Percentiles rank a stretch among this genome's conserved stretches.
Evolutionary conservation across 30 jellyfish, hydroid and myxozoan species (phyloP).

Genomic region (Pelagia noctiluca): DNA sequence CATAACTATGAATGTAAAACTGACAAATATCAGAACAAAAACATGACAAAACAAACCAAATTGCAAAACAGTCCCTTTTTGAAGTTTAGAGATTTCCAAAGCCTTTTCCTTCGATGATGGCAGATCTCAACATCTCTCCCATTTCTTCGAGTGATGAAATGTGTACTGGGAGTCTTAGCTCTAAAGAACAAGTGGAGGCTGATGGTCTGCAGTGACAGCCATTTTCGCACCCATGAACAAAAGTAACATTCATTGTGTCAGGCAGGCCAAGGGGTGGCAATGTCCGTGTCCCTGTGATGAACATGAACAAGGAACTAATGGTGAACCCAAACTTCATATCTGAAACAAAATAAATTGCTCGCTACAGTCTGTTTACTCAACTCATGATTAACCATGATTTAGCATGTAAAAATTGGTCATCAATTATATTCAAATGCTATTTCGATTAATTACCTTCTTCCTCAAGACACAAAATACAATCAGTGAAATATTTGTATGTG

Average conservation of each 20-base stretch:
- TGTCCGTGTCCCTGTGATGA: constrained; percentile 19
- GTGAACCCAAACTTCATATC: neutral
- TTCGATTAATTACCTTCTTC: neutral
- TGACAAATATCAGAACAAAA: too few species aligned
- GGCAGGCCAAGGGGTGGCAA: constrained; percentile 36
- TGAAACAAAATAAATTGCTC: neutral
- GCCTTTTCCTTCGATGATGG: constrained; percentile 28
- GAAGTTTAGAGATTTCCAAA: constrained; percentile 1
- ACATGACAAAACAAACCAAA: too few species aligned
- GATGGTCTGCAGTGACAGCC: constrained; percentile 63
- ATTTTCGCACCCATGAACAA: constrained; percentile 23
- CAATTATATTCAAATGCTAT: neutral
- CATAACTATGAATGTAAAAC: too few species aligned
- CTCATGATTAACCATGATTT: neutral
- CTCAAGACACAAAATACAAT: neutral
- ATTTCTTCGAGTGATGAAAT: constrained; percentile 5
- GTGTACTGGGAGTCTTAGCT: constrained; percentile 24
- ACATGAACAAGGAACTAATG: neutral
- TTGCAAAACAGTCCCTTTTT: neutral
- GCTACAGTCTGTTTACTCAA: neutral
- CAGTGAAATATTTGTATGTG: constrained; percentile 25
- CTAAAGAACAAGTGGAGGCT: constrained; percentile 38
- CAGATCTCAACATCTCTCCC: constrained; percentile 25
- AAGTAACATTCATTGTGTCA: neutral
- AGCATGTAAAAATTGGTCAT: too few species aligned